Evolutionary conservation across 2,888 invertebrate genomes (phyloP).

Genomic region (Chaetogeoica ovagalla): DNA sequence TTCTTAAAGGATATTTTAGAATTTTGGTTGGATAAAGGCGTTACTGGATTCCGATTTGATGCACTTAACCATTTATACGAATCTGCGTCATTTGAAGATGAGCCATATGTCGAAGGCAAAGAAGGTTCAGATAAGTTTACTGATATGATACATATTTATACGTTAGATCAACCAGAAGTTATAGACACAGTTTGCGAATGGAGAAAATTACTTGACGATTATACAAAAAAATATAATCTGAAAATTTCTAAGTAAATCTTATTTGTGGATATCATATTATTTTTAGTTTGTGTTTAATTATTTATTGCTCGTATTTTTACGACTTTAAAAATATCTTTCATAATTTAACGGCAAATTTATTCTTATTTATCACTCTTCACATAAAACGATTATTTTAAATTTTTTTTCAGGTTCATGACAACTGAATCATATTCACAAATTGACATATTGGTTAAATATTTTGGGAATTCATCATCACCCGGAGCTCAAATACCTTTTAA

Average conservation of each 20-base stretch:
- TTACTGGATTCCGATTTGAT: constrained; percentile 46
- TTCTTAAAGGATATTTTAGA: constrained; percentile 19
- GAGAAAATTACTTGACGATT: constrained; percentile 20
- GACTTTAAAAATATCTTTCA: no score
- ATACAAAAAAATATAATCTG: not conserved
- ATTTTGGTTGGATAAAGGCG: constrained; percentile 52
- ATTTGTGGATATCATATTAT: not conserved
- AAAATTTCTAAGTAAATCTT: not conserved
- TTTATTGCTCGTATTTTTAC: not conserved
- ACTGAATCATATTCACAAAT: constrained; percentile 70
- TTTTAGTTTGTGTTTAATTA: no score
- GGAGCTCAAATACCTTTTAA: constrained; percentile 80
- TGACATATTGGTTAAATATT: constrained; percentile 67
- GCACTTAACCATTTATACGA: constrained; percentile 22
- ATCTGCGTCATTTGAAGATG: not conserved
- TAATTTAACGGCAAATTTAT: not conserved
- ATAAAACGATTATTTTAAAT: not conserved
- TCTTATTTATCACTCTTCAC: no score
- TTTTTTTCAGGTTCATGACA: constrained; percentile 66
- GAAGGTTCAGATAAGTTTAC: not conserved
- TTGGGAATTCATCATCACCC: constrained; percentile 64
- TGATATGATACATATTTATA: constrained; percentile 16
- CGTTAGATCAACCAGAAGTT: constrained; percentile 34
- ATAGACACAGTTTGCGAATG: constrained; percentile 32
- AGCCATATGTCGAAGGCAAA: not conserved